Evolutionary conservation across 2,797 vertebrate species (phyloP), one percentile per base, ranked within the genome.

Genomic region (Petrocephalus sullivani): DNA sequence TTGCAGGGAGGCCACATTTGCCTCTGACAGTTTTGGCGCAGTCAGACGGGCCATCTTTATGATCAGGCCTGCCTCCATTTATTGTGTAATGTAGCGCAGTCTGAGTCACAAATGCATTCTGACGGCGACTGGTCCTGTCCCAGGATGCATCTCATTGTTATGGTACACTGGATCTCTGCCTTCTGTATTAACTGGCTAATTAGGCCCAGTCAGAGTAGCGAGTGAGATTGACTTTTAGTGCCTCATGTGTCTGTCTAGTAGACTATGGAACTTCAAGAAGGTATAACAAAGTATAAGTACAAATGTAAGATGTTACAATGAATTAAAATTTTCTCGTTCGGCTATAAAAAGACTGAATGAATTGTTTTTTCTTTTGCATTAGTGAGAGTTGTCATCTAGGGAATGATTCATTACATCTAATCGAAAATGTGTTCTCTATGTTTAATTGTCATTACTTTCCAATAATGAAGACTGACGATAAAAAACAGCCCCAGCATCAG

Each of bases 51-150:
- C 57, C 10, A 51, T 67, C 37, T 33, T 78, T 58, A 58, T 28
- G 6, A 64, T 84, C n/a, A 85, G 58, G 16, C 6, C 71, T 49
- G 51, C 49, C 33, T 64, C 89, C 78, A 89, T 71, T 89, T 87
- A 89, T 41, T 16, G 33, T 67, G 41, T 28, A 19, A 84, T 87
- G 78, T 33, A 67, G 71, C 78, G 8, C 28, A 54, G 58, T 49
- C 53, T 4, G 58, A 4, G 3, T 4, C 21, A 21, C 33, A 78
- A 78, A 46, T 78, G 57, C 28, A 33, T 85, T 21, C 88, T 87
- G 61, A 61, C 54, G 28, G n/a, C 54, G n/a, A 57, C 82, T 56
- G 8, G 53, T n/a, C 16, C 10, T 23, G 54, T 67, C 88, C 78
- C 86, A 14, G 46, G 56, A 89, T 89, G 75, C 86, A 51, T 71